Base-by-base conservation (phyloP, 2,888 invertebrate genomes). In the Sphaerophoria rueppellii region DNA sequence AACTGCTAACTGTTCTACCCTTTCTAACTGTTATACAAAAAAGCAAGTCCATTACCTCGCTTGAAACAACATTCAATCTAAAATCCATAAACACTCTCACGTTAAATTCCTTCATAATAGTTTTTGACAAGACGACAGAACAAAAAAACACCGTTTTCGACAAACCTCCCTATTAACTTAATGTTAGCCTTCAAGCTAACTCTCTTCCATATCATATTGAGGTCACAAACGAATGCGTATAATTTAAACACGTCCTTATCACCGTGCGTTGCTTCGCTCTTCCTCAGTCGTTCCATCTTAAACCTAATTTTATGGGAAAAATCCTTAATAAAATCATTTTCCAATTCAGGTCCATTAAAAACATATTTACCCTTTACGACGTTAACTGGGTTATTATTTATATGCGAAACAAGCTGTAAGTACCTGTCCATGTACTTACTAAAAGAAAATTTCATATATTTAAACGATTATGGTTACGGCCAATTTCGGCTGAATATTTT, bases 311-410 rank as follows among this genome's bases (percentile, higher is more conserved):
- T 24, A 24, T 43, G 9, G 35, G 35, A 37, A 65, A 65, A 61
- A 48, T 65, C 65, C 65, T 65, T 65, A 78, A 82, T 78, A 48
- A 78, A 70, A 82, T 78, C 78, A 78, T 82, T 74, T 82, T 82
- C 78, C 78, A 78, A 82, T 78, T 70, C 37, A 57, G 65, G n/a
- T 70, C 70, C 70, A 82, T 82, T 82, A 80, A 74, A 83, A 75
- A 79, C 54, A 80, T 75, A 83, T 83, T 75, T 80, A 61, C 83
- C 61, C 32, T 52, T 54, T 65, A 48, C 24, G 24, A 75, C 71
- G 58, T 43, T 43, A 9, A 65, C 65, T 65, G 11, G 43, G 40
- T 60, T 43, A 60, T 60, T 24, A 58, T 60, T 60, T 60, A 43
- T 43, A 7, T 43, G 43, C 43, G 11, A 40, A 24, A 43, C 24